Conservation (phyloP, 2,797 vertebrate species). For the Hybognathus amarus region DNA sequence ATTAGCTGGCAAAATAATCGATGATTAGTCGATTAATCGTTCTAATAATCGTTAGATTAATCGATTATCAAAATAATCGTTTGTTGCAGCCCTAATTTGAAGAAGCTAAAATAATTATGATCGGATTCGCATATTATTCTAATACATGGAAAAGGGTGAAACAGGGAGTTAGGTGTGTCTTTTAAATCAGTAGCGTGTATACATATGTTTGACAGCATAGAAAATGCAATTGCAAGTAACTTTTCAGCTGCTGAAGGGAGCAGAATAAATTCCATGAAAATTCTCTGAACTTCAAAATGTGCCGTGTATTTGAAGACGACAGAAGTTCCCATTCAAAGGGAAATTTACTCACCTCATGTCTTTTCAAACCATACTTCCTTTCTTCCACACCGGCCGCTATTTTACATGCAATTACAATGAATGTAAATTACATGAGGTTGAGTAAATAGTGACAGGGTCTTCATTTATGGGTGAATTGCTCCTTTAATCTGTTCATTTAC, state of each 20-base stretch:
- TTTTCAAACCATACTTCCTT: not conserved
- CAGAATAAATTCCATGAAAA: conserved; percentile 3
- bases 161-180: not conserved
- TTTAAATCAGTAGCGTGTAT: not conserved
- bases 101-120: not conserved
- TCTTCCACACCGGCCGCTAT: conserved; percentile 4
- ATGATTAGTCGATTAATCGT: too few species aligned
- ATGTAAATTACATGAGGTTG: not conserved
- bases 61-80: too few species aligned
- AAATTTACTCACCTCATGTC: not conserved
- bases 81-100: too few species aligned
- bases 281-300: conserved; percentile 11
- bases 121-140: not conserved
- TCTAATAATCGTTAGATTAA: too few species aligned
- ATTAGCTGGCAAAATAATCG: too few species aligned
- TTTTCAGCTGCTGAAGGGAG: conserved; percentile 2
- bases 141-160: not conserved
- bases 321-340: conserved; percentile 6
- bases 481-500: conserved; percentile 33
- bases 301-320: conserved; percentile 1
- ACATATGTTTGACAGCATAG: not conserved
- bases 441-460: conserved; percentile 12
- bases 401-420: conserved; percentile 15
- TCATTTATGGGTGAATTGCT: conserved; percentile 10
- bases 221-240: conserved; percentile 14